phyloP scores from a whole-genome alignment of 2,113 vertebrate genomes.

The Isurus oxyrinchus region DNA sequence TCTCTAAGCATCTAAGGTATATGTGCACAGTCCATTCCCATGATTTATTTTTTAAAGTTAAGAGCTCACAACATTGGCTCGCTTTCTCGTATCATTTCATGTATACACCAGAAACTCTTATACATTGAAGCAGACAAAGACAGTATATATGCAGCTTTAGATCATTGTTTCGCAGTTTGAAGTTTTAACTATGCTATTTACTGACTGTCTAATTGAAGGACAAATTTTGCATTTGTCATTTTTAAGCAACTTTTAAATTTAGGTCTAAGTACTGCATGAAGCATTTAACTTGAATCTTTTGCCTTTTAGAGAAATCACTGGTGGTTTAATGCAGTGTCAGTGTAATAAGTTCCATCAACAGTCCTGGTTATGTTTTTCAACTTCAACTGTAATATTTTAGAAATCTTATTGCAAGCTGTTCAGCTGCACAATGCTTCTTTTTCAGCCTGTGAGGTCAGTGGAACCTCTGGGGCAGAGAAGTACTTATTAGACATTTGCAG shows the following conservation, averaged over 20 bases:
- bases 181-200: not conserved
- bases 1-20: not conserved
- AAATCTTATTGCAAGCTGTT: constrained; percentile 51
- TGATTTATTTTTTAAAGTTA: not conserved
- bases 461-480: constrained; percentile 60
- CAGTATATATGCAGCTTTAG: not conserved
- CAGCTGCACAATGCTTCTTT: constrained; percentile 42
- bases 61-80: not conserved
- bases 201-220: not conserved
- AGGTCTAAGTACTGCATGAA: constrained; percentile 14
- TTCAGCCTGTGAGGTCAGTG: constrained; percentile 51
- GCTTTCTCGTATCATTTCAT: not conserved
- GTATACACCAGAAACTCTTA: not conserved
- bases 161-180: not conserved
- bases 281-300: not conserved
- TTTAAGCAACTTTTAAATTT: not conserved
- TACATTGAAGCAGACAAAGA: not conserved
- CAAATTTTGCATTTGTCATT: not conserved
- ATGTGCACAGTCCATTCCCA: not conserved
- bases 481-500: constrained; percentile 58
- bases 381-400: constrained; percentile 48
- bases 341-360: constrained; percentile 45
- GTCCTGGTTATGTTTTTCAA: constrained; percentile 46
- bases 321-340: constrained; percentile 46
- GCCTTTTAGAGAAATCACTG: constrained; percentile 48